Base-by-base conservation (phyloP, 2,888 invertebrate genomes). In the Chironomus riparius region DNA sequence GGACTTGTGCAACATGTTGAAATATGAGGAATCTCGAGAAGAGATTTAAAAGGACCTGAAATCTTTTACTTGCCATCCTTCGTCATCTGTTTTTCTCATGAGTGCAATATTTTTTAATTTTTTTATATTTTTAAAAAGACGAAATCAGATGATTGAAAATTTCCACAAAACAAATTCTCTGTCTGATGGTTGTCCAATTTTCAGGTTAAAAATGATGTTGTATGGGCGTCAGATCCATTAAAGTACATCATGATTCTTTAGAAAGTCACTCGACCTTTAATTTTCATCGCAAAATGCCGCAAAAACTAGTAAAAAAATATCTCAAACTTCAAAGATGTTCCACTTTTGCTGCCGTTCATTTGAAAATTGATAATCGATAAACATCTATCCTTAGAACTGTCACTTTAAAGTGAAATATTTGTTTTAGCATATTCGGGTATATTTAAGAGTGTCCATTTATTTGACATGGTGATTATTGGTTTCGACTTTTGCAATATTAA, bases 241-340 rank as follows among this genome's bases (percentile, higher is more conserved):
- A 21, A 15, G 10, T 69, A 38, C 38, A 38, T 38, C 38, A 38
- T 38, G 69, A 28, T 69, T 71, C 71, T 48, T 71, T 71, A 28
- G 56, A 71, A 71, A 71, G 61, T 71, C 71, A 71, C 18, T 70
- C 47, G 71, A 71, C 71, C 50, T 70, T 70, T 47, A 70, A 47
- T 70, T 70, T 71, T 61, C 56, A n/a, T 13, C 18, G 12, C 12
- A 22, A 65, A 71, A 71, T 71, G 71, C 71, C 71, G 71, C 71
- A 71, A 71, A 71, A 56, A 56, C 56, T 56, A 48, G 13, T 12
- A 48, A 38, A 48, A n/a, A 71, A 22, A 28, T 71, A 12, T 18
- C 65, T 65, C 65, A 65, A 21, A 65, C 65, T 65, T 65, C 65
- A 65, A 65, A 65, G 38, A 38, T 18, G 56, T 15, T 15, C n/a